Evolutionary conservation across 2,113 vertebrate genomes (phyloP).

Genomic region (Acrocephalus kingi): DNA sequence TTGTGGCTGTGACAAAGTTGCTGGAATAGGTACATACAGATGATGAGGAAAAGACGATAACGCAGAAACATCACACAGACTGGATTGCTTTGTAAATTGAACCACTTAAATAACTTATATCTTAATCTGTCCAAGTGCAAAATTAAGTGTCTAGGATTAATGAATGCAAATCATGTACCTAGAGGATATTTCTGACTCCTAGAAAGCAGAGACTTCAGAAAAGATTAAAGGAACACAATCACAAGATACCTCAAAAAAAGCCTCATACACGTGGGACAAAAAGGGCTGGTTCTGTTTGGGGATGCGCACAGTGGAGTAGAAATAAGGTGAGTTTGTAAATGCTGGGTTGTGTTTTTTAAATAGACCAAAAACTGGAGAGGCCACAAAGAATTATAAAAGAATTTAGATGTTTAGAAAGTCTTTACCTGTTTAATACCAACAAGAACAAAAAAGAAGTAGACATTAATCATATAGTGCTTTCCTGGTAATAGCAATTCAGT

Average conservation of each 20-base stretch:
- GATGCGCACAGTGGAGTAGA: background rate
- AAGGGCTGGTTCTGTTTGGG: background rate
- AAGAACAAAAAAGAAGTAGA: background rate
- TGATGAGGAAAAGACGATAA: background rate
- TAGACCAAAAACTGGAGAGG: background rate
- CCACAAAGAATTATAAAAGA: background rate
- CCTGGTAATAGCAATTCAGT: background rate
- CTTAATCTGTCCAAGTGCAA: background rate
- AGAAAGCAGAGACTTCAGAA: background rate
- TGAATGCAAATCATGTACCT: background rate
- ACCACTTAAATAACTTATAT: background rate
- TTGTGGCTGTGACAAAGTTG: background rate
- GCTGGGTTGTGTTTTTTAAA: background rate
- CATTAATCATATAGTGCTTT: background rate
- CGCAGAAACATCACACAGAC: background rate
- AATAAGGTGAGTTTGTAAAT: background rate
- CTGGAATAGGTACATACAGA: background rate
- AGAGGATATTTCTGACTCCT: background rate
- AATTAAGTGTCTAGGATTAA: background rate
- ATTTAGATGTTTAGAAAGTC: background rate
- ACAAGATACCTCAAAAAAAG: background rate
- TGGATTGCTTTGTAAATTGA: background rate
- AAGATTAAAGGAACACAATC: background rate
- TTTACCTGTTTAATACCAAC: background rate
- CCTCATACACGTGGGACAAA: accelerated